Evolutionary conservation across 2,113 vertebrate species (phyloP), one percentile per base, ranked within the genome.

Genomic region (Oostethus manadensis): DNA sequence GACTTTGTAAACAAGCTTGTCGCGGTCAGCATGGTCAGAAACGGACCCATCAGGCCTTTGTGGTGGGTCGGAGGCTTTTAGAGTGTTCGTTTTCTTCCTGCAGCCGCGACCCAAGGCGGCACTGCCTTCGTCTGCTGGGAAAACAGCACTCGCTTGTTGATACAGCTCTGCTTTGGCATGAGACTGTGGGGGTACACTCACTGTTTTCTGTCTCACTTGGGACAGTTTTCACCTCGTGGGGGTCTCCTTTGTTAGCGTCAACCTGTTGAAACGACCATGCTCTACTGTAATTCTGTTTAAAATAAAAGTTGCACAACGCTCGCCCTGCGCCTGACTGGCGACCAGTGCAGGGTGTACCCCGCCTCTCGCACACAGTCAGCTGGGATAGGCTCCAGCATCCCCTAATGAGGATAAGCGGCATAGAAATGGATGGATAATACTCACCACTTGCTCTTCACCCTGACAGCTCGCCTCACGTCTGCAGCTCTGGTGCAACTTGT

Each of bases 401-500:
- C n/a, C n/a, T n/a, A n/a, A n/a, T n/a, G n/a, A n/a, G n/a, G n/a
- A n/a, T n/a, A n/a, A n/a, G n/a, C n/a, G n/a, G n/a, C n/a, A n/a
- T n/a, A n/a, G n/a, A n/a, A n/a, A n/a, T n/a, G n/a, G n/a, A n/a
- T n/a, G 7, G 2, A 26, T 40, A 18, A 2, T 26, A 42, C 0
- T 10, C 60, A 88, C 91, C 84, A 88, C 81, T 47, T 83, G 81
- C 13, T 15, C 20, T 58, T 33, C 80, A 54, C 89, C 89, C 22
- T 58, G 85, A 47, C 38, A 58, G 57, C 68, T 75, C 8, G 88
- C 63, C 0, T 86, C 68, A 23, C 92, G 91, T 73, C 86, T 93
- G 77, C 97, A 98, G 72, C 54, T 73, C 46, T 94, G 93, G 9
- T 92, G 94, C 16, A 98, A 66, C 60, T 98, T 97, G 86, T 99